Percentiles rank a stretch among this genome's conserved stretches.
These are phyloP conservation scores for Coleophora flavipennella DNA, from an alignment of 2,888 invertebrate species.

Conservation along the genomic window DNA sequence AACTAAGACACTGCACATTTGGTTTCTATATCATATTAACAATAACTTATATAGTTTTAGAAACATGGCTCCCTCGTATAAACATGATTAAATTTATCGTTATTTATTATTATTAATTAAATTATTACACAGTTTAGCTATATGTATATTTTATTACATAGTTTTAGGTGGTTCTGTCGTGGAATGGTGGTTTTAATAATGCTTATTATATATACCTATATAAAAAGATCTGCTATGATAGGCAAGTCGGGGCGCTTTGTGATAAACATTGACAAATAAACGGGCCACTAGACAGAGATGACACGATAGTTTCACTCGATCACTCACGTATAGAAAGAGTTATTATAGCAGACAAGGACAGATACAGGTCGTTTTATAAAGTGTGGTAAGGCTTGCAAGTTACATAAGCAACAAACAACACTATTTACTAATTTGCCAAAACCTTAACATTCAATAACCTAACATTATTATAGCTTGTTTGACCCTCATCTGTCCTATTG, in stretches of 20 bases:
- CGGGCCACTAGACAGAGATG: too few species aligned
- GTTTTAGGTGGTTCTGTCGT: conserved; percentile 26
- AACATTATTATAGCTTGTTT: too few species aligned
- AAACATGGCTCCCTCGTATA: conserved; percentile 8
- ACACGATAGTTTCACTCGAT: too few species aligned
- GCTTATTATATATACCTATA: conserved; percentile 1
- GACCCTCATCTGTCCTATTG: too few species aligned
- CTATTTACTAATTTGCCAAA: too few species aligned
- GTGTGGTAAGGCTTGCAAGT: too few species aligned
- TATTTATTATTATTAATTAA: conserved; percentile 13
- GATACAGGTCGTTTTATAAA: too few species aligned
- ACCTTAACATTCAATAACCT: too few species aligned
- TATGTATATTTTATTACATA: conserved; percentile 9
- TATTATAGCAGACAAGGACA: too few species aligned
- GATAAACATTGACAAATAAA: conserved; percentile 2
- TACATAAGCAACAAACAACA: too few species aligned
- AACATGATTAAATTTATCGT: conserved; percentile 15
- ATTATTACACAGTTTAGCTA: conserved; percentile 17
- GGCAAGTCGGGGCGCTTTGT: conserved; percentile 13
- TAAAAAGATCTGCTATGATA: too few species aligned
- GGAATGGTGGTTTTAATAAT: conserved; percentile 29
- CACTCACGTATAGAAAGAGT: too few species aligned
- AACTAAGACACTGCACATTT: conserved; percentile 29
- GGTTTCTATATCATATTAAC: conserved; percentile 23
- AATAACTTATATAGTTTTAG: conserved; percentile 12